Evolutionary conservation across 2,888 invertebrate genomes (phyloP), one percentile per base, ranked within the genome.

Genomic region (Linnaemya tessellans): DNA sequence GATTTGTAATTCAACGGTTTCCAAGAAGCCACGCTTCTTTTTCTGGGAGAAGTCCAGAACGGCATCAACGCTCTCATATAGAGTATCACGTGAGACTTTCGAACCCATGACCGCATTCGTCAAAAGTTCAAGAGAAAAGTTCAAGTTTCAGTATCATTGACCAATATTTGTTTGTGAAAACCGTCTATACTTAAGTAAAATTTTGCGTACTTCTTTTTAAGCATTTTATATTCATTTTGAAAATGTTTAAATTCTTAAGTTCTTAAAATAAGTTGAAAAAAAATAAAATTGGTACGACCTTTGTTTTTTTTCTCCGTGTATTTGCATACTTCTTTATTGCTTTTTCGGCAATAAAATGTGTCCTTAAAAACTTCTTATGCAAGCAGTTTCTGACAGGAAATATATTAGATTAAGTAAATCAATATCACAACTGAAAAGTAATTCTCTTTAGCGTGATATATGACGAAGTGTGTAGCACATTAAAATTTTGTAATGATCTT

Each of bases 1-100:
- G 91, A 99, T 98, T 94, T 99, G 99, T 80, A 99, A 94, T 94
- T 99, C 99, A 58, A 99, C 98, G 0, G 99, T 98, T 93, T 99
- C 99, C 92, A 98, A 94, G 93, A 99, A 99, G 89, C 96, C 96
- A 90, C 98, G 96, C 93, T 98, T 98, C 93, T 98, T 97, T 86
- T 96, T 96, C 90, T 95, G 94, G 0, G 98, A 96, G 84, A 94
- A 89, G 86, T 96, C 95, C 80, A 99, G 93, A 8, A 98, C 95
- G 5, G 94, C 95, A 93, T 96, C 96, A 25, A 99, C 97, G 91
- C 97, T 96, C 94, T 99, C 99, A 91, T 98, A 97, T 87, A 99
- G 95, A 84, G 97, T 98, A 92, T 99, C 99, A 94, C 98, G 96
- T 74, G 98, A 98, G 91, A 99, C 97, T 94, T 99, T 99, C 79